A percentile compares a stretch with the other conserved stretches of the same genome.
Conservation (phyloP, 2,797 vertebrate genomes). For the Erpetoichthys calabaricus region DNA sequence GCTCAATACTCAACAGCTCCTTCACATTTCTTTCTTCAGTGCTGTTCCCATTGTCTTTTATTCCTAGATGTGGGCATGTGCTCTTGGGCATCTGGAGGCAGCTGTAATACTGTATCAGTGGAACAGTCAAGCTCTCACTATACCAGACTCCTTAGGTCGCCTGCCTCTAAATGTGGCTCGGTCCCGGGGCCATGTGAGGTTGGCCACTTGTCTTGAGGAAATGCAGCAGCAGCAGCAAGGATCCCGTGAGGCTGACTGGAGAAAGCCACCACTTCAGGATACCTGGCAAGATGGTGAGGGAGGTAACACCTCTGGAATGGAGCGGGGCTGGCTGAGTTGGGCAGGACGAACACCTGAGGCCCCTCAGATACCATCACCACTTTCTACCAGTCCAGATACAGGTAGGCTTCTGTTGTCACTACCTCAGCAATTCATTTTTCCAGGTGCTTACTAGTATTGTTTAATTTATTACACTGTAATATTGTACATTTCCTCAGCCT, state of each 20-base stretch:
- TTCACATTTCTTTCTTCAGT: no score
- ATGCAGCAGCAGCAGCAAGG: conserved; percentile 42
- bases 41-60: no score
- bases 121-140: conserved; percentile 58
- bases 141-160: conserved; percentile 75
- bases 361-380: conserved; percentile 38
- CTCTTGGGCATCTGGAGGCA: conserved; percentile 67
- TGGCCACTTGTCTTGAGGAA: conserved; percentile 62
- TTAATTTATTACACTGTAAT: no score
- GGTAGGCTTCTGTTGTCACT: conserved; percentile 32
- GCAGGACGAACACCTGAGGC: conserved; percentile 17
- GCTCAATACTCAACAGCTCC: no score
- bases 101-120: conserved; percentile 67
- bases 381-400: conserved; percentile 69
- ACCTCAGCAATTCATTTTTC: background rate
- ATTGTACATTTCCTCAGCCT: no score
- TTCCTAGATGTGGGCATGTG: conserved; percentile 78
- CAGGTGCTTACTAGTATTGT: no score
- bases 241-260: background rate
- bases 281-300: background rate
- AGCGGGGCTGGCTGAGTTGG: background rate
- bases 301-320: background rate
- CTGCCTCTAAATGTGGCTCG: conserved; percentile 71
- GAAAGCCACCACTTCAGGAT: background rate
- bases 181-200: conserved; percentile 64